Base-by-base conservation (phyloP, 2,888 invertebrate genomes). In the Creontiades dilutus region DNA sequence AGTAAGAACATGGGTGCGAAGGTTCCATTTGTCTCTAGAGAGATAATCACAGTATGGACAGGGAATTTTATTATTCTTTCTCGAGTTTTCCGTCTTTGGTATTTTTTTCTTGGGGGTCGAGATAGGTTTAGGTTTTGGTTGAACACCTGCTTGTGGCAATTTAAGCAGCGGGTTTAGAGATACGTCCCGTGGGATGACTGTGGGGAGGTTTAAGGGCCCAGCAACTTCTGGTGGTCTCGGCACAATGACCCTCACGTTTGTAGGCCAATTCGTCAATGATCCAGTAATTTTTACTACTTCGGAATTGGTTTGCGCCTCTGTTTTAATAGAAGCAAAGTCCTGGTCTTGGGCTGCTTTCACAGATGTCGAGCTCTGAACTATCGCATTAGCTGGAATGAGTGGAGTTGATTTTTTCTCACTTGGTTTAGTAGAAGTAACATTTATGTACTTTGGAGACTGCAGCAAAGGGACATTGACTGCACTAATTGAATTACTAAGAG, bases 11-110 rank as follows among this genome's bases (percentile, higher is more conserved):
- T 88, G 88, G 28, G 52, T 52, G 14, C 78, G 76, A 14, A 88
- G 80, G 78, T 52, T 76, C 27, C 52, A 80, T 12, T n/a, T 88
- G 80, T 88, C 88, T 48, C 88, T 5, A 14, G 88, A 78, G 16
- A 48, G 28, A 27, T 78, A 52, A 11, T 14, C 16, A 46, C 88
- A 88, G 80, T 78, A 52, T 1, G 88, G 88, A 52, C 88, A 88
- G 13, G 52, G 80, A 13, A 68, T 68, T 47, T 68, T 86, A 19
- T 27, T 68, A 27, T 68, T 23, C 12, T 11, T 23, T 13, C 16
- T 13, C 52, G 52, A 7, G n/a, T 57, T 16, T 7, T 16, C 14
- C 14, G 16, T n/a, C n/a, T 14, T 16, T 37, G 2, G 37, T 16
- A 52, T 11, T 68, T 68, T 68, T 23, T 23, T 68, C 68, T 68